A percentile compares a stretch with the other conserved stretches of the same genome.
These are phyloP conservation scores for Lacerta bilineata DNA, from an alignment of 2,797 vertebrate species.

Conservation along the genomic window DNA sequence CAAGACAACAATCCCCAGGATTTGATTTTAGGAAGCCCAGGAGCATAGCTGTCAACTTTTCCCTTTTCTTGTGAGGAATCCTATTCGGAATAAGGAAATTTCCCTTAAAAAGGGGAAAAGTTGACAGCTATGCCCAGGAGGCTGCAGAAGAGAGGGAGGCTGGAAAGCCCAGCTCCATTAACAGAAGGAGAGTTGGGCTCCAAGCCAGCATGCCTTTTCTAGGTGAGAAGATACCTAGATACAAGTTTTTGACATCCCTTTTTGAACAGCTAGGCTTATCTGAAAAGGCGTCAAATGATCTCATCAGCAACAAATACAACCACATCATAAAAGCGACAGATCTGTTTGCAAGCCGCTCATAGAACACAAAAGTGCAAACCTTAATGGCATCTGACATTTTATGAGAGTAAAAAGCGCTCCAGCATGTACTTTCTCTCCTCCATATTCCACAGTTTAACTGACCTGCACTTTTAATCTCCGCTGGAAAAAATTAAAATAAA, in stretches of 20 bases:
- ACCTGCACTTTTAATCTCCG: constrained; percentile 34
- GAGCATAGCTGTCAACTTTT: too few relatives aligned
- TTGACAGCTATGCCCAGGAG: too few relatives aligned
- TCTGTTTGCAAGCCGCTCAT: constrained; percentile 1
- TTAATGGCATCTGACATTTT: background rate
- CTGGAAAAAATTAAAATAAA: background rate
- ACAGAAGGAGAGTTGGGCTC: background rate
- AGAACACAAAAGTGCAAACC: background rate
- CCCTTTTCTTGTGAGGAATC: too few relatives aligned
- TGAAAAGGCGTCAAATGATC: constrained; percentile 4
- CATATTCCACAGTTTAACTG: background rate
- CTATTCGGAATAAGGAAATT: too few relatives aligned
- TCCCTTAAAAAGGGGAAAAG: too few relatives aligned
- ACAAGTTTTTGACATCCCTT: constrained; percentile 10
- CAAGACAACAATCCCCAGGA: background rate
- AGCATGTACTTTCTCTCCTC: constrained; percentile 3
- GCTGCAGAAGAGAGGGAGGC: too few relatives aligned
- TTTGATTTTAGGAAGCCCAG: background rate
- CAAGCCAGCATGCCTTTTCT: background rate
- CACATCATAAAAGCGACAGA: constrained; percentile 5
- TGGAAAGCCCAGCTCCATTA: background rate
- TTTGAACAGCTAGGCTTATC: constrained; percentile 20
- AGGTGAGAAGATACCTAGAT: background rate
- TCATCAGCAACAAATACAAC: constrained; percentile 28
- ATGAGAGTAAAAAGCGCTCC: background rate